A percentile compares a stretch with the other conserved stretches of the same genome.
Conservation (phyloP, 2,888 invertebrate species). For the Acanthosoma haemorrhoidale region DNA sequence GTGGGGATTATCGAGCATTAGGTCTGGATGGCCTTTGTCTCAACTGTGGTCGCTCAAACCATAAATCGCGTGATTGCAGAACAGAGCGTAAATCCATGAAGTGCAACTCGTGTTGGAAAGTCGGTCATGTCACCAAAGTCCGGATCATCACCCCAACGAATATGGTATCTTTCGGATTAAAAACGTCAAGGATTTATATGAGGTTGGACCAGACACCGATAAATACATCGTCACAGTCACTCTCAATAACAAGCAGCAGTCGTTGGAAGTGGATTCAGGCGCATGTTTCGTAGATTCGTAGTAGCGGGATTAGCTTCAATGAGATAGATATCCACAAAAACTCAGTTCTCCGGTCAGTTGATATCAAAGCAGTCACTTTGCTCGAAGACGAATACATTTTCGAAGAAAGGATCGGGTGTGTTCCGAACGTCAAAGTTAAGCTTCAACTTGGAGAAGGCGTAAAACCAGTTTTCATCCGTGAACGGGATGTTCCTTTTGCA, state of each 20-base stretch:
- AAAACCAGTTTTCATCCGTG: slow-evolving; percentile 27
- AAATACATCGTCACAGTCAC: slow-evolving; percentile 27
- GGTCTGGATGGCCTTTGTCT: too few relatives aligned
- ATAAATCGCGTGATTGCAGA: too few relatives aligned
- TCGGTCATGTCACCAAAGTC: slow-evolving; percentile 25
- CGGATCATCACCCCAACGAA: slow-evolving; percentile 22
- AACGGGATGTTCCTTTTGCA: slow-evolving; percentile 30
- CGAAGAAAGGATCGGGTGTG: too few relatives aligned
- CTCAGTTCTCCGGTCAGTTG: background rate
- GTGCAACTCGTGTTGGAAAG: slow-evolving; percentile 15
- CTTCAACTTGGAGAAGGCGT: slow-evolving; percentile 25
- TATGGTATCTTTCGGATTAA: slow-evolving; percentile 22
- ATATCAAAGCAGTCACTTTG: background rate
- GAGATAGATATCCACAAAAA: background rate
- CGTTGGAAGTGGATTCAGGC: slow-evolving; percentile 26
- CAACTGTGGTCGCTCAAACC: too few relatives aligned
- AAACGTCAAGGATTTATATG: too few relatives aligned
- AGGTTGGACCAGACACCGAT: too few relatives aligned
- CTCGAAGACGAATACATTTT: slow-evolving; percentile 4
- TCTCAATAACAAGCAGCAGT: slow-evolving; percentile 24
- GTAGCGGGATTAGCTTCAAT: slow-evolving; percentile 1
- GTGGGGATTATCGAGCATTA: too few relatives aligned
- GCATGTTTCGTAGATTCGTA: slow-evolving; percentile 19
- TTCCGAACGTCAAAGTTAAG: slow-evolving; percentile 30
- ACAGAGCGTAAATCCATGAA: too few relatives aligned